A percentile compares a stretch with the other conserved stretches of the same genome.
phyloP scores from a whole-genome alignment of 2,113 vertebrate species.

The Actenoides hombroni region DNA sequence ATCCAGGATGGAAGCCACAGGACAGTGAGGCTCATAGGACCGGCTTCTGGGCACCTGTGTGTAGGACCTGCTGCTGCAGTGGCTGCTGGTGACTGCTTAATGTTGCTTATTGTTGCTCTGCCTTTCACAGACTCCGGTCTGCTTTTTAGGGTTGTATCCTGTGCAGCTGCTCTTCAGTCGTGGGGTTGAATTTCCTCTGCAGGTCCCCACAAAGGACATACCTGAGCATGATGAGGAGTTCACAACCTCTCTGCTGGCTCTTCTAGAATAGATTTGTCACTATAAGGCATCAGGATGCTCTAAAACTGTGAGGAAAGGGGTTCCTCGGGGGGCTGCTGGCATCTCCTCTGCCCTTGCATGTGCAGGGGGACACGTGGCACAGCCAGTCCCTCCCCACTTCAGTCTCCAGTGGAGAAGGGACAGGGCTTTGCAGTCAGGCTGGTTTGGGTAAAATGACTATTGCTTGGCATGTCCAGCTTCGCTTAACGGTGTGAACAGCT shows the following conservation, averaged over 20 bases:
- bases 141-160: not conserved
- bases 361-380: not conserved
- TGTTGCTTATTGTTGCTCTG: not conserved
- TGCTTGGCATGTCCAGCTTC: not conserved
- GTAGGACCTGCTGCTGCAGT: not conserved
- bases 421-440: not conserved
- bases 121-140: not conserved
- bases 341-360: not conserved
- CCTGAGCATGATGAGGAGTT: not conserved
- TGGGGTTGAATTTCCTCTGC: not conserved
- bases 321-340: rapidly evolving
- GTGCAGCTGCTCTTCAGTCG: not conserved
- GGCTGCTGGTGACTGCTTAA: not conserved
- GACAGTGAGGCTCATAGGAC: not conserved
- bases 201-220: not conserved
- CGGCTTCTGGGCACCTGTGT: not conserved
- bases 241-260: not conserved
- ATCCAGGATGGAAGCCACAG: not conserved
- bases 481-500: not conserved
- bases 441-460: not conserved
- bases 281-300: not conserved
- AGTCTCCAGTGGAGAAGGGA: not conserved
- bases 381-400: rapidly evolving
- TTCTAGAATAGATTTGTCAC: not conserved
- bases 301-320: not conserved